Evolutionary conservation across 2,888 invertebrate species (phyloP).

Genomic region (Lampropteryx suffumata): DNA sequence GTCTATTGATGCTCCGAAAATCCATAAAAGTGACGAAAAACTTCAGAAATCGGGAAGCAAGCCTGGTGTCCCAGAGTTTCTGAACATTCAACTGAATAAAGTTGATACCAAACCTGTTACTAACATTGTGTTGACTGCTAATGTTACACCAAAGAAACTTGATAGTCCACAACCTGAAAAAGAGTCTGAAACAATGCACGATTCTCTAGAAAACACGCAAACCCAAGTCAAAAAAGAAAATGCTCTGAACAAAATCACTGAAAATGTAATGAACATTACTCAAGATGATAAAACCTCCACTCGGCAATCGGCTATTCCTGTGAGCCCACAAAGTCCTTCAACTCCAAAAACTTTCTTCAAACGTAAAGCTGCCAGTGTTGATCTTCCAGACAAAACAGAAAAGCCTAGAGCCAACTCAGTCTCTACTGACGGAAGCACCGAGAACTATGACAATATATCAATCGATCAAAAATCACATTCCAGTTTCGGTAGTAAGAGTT

Average conservation of each 20-base stretch:
- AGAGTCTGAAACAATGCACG: conserved; percentile 52
- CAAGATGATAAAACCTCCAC: conserved; percentile 49
- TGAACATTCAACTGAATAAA: conserved; percentile 87
- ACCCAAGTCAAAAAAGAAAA: conserved; percentile 49
- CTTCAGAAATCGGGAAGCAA: conserved; percentile 55
- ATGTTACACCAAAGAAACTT: conserved; percentile 77
- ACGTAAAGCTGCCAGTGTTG: conserved; percentile 81
- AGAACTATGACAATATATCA: conserved; percentile 73
- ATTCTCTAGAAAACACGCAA: conserved; percentile 35
- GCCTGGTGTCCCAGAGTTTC: conserved; percentile 84
- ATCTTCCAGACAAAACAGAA: conserved; percentile 71
- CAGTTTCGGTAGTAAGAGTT: conserved; percentile 77
- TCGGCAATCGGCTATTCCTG: conserved; percentile 46
- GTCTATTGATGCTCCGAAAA: conserved; percentile 53
- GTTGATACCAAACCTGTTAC: conserved; percentile 85
- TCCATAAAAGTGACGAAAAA: conserved; percentile 68
- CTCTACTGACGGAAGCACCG: conserved; percentile 71
- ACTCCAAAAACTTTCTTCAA: conserved; percentile 78
- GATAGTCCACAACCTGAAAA: conserved; percentile 63
- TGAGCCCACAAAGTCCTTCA: conserved; percentile 62
- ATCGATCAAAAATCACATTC: conserved; percentile 76
- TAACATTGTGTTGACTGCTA: conserved; percentile 86
- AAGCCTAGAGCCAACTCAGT: conserved; percentile 67
- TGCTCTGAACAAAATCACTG: conserved; percentile 48
- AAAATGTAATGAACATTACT: conserved; percentile 48